These are phyloP conservation scores for Pontoporia blainvillei DNA, from an alignment of 2,113 vertebrate species.

Conservation along the genomic window DNA sequence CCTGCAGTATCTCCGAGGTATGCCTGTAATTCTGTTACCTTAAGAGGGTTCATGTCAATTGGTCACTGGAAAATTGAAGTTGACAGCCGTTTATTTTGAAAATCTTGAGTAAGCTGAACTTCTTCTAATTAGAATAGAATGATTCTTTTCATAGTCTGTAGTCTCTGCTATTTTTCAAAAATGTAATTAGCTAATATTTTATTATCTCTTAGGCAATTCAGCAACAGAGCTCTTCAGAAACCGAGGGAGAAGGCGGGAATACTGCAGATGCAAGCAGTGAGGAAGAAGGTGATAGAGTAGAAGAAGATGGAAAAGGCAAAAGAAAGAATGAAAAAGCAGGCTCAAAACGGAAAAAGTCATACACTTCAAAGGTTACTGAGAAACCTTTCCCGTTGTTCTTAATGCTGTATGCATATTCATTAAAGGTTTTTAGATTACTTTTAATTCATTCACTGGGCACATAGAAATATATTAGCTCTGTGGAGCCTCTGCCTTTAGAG, in stretches of 20 bases:
- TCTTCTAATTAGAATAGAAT: slow-evolving; percentile 37
- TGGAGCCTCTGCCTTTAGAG: not conserved
- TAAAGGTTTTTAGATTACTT: not conserved
- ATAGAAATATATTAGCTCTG: not conserved
- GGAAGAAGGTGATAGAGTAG: slow-evolving; percentile 91
- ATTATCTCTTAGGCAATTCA: slow-evolving; percentile 87
- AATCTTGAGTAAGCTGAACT: slow-evolving; percentile 50
- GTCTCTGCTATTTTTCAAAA: slow-evolving; percentile 28
- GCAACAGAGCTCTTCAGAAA: slow-evolving; percentile 95
- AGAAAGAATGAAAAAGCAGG: slow-evolving; percentile 91
- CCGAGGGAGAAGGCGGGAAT: slow-evolving; percentile 92
- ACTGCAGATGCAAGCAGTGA: slow-evolving; percentile 94
- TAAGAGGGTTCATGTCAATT: not conserved
- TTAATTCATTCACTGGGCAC: not conserved
- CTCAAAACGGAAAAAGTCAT: slow-evolving; percentile 94
- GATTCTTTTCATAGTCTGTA: slow-evolving; percentile 27
- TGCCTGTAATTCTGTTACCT: not conserved
- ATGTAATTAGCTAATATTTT: slow-evolving; percentile 49
- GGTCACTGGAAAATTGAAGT: slow-evolving; percentile 51
- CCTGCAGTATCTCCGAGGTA: not conserved
- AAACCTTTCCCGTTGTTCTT: not conserved
- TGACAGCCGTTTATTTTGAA: slow-evolving; percentile 48
- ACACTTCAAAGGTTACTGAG: slow-evolving; percentile 88
- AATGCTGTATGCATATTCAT: not conserved
- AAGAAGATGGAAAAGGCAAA: slow-evolving; percentile 91